Evolutionary conservation across 2,888 invertebrate species (phyloP).

Genomic region (Pristionchus exspectatus): DNA sequence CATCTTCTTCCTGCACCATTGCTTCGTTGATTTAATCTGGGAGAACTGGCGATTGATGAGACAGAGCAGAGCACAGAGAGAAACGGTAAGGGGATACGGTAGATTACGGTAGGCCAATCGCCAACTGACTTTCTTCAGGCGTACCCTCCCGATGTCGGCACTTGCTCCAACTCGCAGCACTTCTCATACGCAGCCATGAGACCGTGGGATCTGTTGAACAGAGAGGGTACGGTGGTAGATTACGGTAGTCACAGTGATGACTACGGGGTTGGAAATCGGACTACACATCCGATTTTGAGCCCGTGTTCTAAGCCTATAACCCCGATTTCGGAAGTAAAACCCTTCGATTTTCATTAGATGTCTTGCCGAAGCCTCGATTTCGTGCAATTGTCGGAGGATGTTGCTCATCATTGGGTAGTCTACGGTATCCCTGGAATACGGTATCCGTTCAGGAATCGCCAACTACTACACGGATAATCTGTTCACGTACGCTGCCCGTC

Average conservation of each 20-base stretch:
- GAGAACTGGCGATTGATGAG: conserved; percentile 75
- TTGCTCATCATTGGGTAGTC: no score
- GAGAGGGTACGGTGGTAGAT: conserved; percentile 65
- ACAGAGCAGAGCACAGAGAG: conserved; percentile 73
- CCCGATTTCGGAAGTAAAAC: no score
- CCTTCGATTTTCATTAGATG: no score
- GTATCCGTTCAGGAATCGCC: conserved; percentile 67
- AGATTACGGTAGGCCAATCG: not conserved
- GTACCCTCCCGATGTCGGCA: conserved; percentile 75
- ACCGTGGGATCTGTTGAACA: conserved; percentile 76
- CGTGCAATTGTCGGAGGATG: no score
- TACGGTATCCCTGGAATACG: not conserved
- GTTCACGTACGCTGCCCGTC: conserved; percentile 75
- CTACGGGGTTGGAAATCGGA: not conserved
- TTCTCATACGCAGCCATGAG: conserved; percentile 77
- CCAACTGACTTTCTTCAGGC: conserved; percentile 59
- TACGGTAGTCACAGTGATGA: not conserved
- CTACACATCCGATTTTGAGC: no score
- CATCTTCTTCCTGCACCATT: conserved; percentile 74
- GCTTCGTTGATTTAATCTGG: conserved; percentile 77
- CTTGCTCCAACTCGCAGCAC: conserved; percentile 77
- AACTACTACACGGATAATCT: conserved; percentile 77
- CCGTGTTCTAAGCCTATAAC: no score
- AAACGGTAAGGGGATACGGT: conserved; percentile 66
- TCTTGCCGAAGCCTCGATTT: no score